Evolutionary conservation across 2,113 vertebrate genomes (phyloP).

Genomic region (Megaleporinus macrocephalus): DNA sequence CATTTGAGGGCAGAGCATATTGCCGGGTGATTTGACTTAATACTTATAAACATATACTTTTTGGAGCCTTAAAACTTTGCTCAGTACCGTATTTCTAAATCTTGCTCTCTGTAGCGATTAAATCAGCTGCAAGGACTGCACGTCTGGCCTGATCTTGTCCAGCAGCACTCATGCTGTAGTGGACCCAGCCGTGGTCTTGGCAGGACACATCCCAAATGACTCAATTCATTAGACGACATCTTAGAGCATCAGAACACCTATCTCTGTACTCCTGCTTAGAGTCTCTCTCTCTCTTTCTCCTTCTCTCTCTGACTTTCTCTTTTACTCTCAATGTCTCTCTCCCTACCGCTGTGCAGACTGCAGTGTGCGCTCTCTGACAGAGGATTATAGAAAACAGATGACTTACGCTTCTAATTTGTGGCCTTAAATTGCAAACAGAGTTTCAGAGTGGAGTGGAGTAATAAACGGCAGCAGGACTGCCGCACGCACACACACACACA

Average conservation of each 20-base stretch:
- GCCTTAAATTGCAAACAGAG: slow-evolving; percentile 99
- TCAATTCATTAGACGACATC: slow-evolving; percentile 11
- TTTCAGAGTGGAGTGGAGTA: slow-evolving; percentile 94
- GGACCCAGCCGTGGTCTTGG: not conserved
- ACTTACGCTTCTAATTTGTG: slow-evolving; percentile 99
- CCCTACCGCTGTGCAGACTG: slow-evolving; percentile 40
- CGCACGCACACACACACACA: slow-evolving; percentile 70
- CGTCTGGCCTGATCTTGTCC: not conserved
- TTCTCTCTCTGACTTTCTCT: slow-evolving; percentile 17
- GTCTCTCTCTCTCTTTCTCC: not conserved
- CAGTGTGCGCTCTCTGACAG: slow-evolving; percentile 90
- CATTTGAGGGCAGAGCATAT: too few species aligned
- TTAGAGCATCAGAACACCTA: slow-evolving; percentile 15
- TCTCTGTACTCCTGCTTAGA: not conserved
- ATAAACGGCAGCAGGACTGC: slow-evolving; percentile 84
- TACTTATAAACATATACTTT: too few species aligned
- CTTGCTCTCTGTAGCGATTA: not conserved
- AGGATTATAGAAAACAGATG: slow-evolving; percentile 99
- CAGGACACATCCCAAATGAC: not conserved
- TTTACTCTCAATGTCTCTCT: not conserved
- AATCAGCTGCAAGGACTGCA: not conserved
- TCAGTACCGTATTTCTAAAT: too few species aligned
- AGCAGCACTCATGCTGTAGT: not conserved
- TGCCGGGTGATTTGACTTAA: too few species aligned
- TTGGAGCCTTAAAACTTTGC: too few species aligned